A percentile compares a stretch with the other conserved stretches of the same genome.
Evolutionary conservation across 2,797 vertebrate genomes (phyloP).

Genomic region (Alosa sapidissima): DNA sequence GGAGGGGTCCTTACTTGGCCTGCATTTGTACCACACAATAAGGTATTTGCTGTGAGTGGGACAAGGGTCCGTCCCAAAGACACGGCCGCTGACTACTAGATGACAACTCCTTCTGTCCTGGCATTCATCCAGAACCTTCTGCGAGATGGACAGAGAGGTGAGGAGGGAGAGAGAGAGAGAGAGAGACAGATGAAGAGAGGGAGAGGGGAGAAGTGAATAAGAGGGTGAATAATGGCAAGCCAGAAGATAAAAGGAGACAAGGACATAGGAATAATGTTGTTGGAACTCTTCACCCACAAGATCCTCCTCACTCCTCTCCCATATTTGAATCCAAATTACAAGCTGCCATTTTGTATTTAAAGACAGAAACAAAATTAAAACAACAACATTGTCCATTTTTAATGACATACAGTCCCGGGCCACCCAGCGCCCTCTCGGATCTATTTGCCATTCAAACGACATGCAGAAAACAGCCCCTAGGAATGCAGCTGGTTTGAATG

Average conservation of each 20-base stretch:
- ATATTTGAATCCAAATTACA: background rate
- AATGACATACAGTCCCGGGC: background rate
- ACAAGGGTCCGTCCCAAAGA: background rate
- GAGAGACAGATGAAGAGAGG: background rate
- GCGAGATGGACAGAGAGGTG: conserved; percentile 59
- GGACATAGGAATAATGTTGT: background rate
- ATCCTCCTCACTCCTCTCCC: background rate
- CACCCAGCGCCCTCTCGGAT: background rate
- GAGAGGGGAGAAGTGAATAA: background rate
- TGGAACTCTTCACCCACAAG: background rate
- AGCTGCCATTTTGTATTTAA: background rate
- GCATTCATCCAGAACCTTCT: conserved; percentile 70
- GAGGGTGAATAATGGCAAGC: conserved; percentile 11
- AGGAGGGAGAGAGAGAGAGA: background rate
- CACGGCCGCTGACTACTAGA: background rate
- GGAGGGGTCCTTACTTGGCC: background rate
- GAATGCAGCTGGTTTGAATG: conserved; percentile 12
- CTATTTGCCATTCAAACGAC: conserved; percentile 18
- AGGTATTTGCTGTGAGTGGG: conserved; percentile 15
- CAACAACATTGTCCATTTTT: background rate
- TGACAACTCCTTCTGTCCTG: conserved; percentile 9
- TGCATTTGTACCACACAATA: conserved; percentile 17
- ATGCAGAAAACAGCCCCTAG: conserved; percentile 17
- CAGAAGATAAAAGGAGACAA: background rate
- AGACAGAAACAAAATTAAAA: background rate